These are phyloP conservation scores for Semaprochilodus insignis DNA, from an alignment of 2,797 vertebrate genomes.

Conservation along the genomic window DNA sequence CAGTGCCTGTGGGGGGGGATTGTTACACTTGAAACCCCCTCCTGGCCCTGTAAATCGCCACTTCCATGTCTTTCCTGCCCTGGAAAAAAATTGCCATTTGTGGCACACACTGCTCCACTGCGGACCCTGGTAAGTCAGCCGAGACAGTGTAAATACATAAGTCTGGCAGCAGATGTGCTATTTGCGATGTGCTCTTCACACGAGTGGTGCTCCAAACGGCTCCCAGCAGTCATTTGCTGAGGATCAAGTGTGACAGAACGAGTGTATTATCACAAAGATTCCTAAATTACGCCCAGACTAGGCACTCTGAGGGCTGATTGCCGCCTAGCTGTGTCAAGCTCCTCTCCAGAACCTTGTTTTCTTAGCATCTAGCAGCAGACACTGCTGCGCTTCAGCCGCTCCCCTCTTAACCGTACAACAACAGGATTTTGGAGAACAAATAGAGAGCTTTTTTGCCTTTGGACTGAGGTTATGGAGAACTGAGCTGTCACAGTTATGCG, in stretches of 20 bases:
- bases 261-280: constrained; percentile 36
- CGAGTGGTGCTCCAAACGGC: not conserved
- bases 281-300: constrained; percentile 43
- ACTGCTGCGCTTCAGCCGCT: constrained; percentile 9
- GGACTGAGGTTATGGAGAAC: not conserved
- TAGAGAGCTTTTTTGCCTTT: not conserved
- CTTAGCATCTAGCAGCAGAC: constrained; percentile 8
- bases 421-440: not conserved
- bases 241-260: constrained; percentile 7
- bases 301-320: constrained; percentile 29
- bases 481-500: not conserved
- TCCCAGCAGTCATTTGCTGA: constrained; percentile 27
- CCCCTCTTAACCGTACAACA: constrained; percentile 16
- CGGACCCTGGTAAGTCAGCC: constrained; percentile 5
- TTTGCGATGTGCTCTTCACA: constrained; percentile 37
- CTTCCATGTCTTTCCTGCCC: constrained; percentile 4
- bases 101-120: not conserved
- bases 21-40: constrained; percentile 9
- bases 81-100: constrained; percentile 24
- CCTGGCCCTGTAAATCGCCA: constrained; percentile 44
- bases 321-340: constrained; percentile 27
- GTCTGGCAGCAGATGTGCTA: constrained; percentile 24
- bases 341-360: constrained; percentile 18
- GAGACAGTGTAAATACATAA: constrained; percentile 10
- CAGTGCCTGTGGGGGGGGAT: not conserved